These are phyloP conservation scores for Ctenopoma multispine DNA, from an alignment of 2,797 vertebrate genomes.

Conservation along the genomic window DNA sequence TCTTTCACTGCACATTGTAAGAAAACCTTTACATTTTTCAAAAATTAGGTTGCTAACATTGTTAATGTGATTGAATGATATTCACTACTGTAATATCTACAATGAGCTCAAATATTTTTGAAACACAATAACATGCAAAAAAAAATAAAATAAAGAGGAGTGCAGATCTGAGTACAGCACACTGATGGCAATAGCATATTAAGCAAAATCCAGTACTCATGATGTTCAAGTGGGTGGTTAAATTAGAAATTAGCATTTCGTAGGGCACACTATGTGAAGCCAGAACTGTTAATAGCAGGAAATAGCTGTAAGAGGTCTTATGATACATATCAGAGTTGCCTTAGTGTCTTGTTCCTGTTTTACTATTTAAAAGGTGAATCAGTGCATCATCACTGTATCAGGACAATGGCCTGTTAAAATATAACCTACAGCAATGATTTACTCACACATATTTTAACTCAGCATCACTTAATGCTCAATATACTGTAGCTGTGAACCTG, in stretches of 20 bases:
- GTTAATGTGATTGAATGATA: not conserved
- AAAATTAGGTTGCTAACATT: not conserved
- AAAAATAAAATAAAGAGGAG: not conserved
- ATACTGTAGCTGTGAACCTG: too few species aligned
- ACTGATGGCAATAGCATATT: not conserved
- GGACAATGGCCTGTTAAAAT: not conserved
- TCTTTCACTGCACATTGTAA: not conserved
- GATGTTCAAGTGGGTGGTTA: not conserved
- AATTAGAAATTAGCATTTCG: not conserved
- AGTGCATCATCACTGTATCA: not conserved
- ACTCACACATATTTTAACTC: slow-evolving; percentile 5
- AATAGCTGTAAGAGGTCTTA: slow-evolving; percentile 3
- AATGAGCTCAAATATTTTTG: not conserved
- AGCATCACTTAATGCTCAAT: not conserved
- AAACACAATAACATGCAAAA: not conserved
- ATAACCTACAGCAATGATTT: not conserved
- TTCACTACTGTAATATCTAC: not conserved
- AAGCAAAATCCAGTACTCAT: not conserved
- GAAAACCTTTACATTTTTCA: not conserved
- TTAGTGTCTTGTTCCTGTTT: not conserved
- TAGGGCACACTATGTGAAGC: not conserved
- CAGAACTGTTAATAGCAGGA: not conserved
- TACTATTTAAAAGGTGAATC: not conserved
- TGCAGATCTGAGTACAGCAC: not conserved
- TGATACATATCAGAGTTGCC: not conserved